Conservation (phyloP, 2,888 invertebrate species). For the Noctua fimbriata region DNA sequence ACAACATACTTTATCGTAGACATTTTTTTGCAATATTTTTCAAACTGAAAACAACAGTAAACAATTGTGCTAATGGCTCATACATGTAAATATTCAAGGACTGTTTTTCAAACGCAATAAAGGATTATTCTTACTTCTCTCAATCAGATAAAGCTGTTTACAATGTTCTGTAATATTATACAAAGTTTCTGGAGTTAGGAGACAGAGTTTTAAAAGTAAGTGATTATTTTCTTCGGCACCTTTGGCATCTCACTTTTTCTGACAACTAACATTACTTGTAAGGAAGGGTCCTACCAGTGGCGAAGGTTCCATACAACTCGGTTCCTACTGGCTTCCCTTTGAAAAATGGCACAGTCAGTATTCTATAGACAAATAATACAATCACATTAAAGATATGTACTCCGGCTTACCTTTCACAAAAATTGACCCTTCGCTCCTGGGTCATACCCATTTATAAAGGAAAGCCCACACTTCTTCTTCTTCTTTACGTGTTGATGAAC, state of each 20-base stretch:
- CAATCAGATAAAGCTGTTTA: background rate
- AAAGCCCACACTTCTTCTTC: no score
- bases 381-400: no score
- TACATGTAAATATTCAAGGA: background rate
- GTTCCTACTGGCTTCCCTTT: no score
- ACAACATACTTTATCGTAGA: background rate
- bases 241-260: background rate
- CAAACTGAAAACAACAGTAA: background rate
- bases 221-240: background rate
- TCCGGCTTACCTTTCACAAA: no score
- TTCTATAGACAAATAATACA: no score
- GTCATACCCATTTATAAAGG: background rate
- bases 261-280: background rate
- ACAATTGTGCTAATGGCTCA: slow-evolving; percentile 14
- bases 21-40: background rate
- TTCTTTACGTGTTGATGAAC: no score
- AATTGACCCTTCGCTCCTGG: no score
- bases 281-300: no score
- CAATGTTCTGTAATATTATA: background rate
- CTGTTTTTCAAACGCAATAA: slow-evolving; percentile 8
- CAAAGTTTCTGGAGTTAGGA: background rate
- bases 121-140: slow-evolving; percentile 3
- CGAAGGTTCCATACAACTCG: no score
- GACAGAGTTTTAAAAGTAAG: background rate
- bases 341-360: no score